Conservation (phyloP, 1,140 invertebrate genomes). For the Reticulitermes speratus region DNA sequence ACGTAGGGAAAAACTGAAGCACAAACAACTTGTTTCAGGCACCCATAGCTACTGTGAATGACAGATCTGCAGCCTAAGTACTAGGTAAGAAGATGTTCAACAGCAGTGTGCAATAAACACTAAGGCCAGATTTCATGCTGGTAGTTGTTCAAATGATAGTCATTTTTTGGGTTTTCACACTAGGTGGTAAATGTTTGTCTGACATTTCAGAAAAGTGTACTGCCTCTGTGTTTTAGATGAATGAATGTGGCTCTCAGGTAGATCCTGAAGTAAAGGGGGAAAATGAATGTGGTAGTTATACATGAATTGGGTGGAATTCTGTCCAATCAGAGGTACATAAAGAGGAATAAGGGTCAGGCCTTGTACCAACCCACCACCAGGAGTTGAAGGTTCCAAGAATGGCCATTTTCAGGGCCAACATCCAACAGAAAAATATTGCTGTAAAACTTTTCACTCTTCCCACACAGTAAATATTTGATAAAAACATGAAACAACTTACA, state of each 20-base stretch:
- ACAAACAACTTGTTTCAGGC: slow-evolving; percentile 36
- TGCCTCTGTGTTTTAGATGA: too few species aligned
- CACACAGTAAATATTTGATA: too few species aligned
- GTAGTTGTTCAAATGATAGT: too few species aligned
- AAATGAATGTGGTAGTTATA: too few species aligned
- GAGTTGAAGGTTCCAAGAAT: background rate
- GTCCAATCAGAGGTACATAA: too few species aligned
- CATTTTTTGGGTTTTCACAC: too few species aligned
- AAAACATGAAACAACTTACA: background rate
- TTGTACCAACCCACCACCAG: background rate
- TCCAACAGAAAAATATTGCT: background rate
- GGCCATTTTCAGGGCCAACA: background rate
- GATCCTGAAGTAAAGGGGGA: too few species aligned
- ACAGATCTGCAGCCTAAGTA: background rate
- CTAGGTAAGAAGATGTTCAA: background rate
- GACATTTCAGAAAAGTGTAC: too few species aligned
- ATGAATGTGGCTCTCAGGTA: too few species aligned
- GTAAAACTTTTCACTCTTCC: background rate
- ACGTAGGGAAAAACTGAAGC: slow-evolving; percentile 80
- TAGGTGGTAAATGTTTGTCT: too few species aligned
- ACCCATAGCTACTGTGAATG: background rate
- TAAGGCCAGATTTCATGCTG: background rate
- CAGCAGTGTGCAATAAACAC: background rate
- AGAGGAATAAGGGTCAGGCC: too few species aligned
- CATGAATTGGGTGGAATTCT: too few species aligned